These are phyloP conservation scores for Drosophila bocqueti DNA, from an alignment of 1,140 invertebrate species.

Conservation along the genomic window DNA sequence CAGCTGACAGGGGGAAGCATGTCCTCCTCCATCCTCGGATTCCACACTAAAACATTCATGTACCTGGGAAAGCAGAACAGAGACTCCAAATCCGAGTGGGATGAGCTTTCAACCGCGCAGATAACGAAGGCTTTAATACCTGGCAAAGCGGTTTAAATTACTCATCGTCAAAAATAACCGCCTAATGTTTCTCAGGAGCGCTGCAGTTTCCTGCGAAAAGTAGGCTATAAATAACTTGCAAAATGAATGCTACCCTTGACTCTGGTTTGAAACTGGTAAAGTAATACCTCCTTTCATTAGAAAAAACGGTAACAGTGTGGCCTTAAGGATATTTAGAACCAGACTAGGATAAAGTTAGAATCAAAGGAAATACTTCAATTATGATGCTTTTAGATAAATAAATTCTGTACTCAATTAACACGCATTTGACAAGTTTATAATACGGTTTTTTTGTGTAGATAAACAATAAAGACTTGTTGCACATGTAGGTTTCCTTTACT, in stretches of 20 bases:
- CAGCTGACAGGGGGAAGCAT: constrained; percentile 21
- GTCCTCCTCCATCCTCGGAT: background rate
- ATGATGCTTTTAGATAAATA: background rate
- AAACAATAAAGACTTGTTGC: constrained; percentile 18
- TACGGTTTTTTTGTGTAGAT: no score
- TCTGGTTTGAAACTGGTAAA: background rate
- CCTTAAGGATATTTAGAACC: background rate
- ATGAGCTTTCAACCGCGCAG: background rate
- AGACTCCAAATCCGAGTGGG: constrained; percentile 1
- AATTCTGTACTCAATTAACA: background rate
- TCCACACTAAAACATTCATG: constrained; percentile 33
- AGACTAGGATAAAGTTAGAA: no score
- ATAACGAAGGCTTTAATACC: background rate
- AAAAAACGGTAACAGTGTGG: background rate
- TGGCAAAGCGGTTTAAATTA: constrained; percentile 12
- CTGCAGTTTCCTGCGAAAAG: constrained; percentile 1
- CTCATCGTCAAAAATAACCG: background rate
- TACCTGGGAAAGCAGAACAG: background rate
- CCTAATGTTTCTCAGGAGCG: background rate
- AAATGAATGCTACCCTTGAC: background rate
- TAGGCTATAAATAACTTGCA: constrained; percentile 22
- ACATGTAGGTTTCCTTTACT: background rate
- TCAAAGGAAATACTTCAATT: background rate
- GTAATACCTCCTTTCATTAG: background rate
- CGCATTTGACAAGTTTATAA: background rate